phyloP scores from a whole-genome alignment of 2,888 invertebrate species.

The Pachymerium ferrugineum region DNA sequence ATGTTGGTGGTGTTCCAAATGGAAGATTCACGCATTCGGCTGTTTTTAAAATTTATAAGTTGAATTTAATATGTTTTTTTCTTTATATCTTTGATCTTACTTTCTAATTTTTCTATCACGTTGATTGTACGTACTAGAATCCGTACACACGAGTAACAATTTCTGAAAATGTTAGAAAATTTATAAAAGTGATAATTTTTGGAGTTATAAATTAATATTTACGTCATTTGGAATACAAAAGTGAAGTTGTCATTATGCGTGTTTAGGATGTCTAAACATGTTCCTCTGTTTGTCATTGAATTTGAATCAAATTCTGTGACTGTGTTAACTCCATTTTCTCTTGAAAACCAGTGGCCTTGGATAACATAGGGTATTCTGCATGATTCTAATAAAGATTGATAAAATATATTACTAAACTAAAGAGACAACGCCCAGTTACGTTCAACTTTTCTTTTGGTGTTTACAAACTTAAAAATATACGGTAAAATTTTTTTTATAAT shows the following conservation, averaged over 20 bases:
- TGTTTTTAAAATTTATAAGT: background rate
- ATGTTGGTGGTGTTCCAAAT: background rate
- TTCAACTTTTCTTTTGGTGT: no score
- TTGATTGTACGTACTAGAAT: constrained; percentile 1
- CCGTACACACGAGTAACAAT: constrained; percentile 4
- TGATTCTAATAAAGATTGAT: background rate
- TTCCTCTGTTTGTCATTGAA: constrained; percentile 66
- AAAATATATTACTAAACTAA: no score
- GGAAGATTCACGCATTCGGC: background rate
- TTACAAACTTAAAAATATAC: no score
- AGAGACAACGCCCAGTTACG: no score
- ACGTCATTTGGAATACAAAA: constrained; percentile 63
- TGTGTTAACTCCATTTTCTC: constrained; percentile 78
- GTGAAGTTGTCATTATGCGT: constrained; percentile 60
- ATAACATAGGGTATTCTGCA: constrained; percentile 73
- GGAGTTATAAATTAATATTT: constrained; percentile 38
- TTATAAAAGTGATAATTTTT: background rate
- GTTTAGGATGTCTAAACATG: constrained; percentile 51
- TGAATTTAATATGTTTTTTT: background rate
- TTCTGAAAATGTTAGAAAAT: background rate
- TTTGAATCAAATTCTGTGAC: constrained; percentile 68
- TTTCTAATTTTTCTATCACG: constrained; percentile 4
- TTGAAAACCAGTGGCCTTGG: constrained; percentile 84
- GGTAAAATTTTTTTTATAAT: no score
- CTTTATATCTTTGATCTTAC: background rate